These are phyloP conservation scores for Holocentrus rufus DNA, from an alignment of 2,797 vertebrate genomes.

Conservation along the genomic window DNA sequence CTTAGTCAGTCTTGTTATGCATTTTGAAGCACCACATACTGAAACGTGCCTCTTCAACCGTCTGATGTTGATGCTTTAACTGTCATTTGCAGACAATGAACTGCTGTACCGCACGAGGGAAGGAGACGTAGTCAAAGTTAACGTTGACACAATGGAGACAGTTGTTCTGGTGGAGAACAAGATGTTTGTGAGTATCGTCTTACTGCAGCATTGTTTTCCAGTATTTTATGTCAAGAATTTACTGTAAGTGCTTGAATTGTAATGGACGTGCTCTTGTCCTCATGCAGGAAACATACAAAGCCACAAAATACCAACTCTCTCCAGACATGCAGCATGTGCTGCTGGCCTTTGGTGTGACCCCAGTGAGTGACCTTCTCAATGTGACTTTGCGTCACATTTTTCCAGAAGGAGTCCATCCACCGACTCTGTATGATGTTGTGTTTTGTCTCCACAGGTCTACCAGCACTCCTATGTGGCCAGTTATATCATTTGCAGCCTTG, in stretches of 20 bases:
- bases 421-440: constrained; percentile 33
- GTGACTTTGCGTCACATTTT: not conserved
- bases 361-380: constrained; percentile 83
- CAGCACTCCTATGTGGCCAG: constrained; percentile 90
- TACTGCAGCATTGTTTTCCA: not conserved
- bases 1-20: not conserved
- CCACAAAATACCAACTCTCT: constrained; percentile 90
- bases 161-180: constrained; percentile 88
- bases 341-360: constrained; percentile 90
- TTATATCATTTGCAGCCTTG: constrained; percentile 95
- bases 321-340: constrained; percentile 91
- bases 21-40: too few species aligned
- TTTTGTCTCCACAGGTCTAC: constrained; percentile 85
- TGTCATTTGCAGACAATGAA: constrained; percentile 83
- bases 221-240: not conserved
- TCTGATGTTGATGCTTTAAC: not conserved
- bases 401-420: not conserved
- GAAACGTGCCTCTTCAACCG: not conserved
- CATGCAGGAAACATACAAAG: constrained; percentile 87
- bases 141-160: constrained; percentile 83
- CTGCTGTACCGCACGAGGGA: constrained; percentile 89
- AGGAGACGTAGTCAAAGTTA: constrained; percentile 86
- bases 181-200: constrained; percentile 90
- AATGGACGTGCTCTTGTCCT: constrained; percentile 9
- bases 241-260: not conserved